A percentile compares a stretch with the other conserved stretches of the same genome.
These are phyloP conservation scores for Drosophila orena DNA, from an alignment of 1,140 invertebrate genomes.

Conservation along the genomic window DNA sequence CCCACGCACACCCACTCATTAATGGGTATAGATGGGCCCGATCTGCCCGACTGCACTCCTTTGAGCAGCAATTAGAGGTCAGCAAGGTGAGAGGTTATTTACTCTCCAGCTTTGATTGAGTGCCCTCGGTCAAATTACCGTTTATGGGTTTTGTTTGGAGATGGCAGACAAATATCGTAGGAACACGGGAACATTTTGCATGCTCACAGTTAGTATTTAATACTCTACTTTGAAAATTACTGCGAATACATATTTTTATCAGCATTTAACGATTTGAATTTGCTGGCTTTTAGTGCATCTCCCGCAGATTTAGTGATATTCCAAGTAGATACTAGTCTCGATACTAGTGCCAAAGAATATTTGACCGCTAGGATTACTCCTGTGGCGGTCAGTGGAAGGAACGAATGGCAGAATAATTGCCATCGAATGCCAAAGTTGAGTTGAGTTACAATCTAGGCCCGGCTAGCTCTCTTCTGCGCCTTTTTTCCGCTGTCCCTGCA, in stretches of 20 bases:
- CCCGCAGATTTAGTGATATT: too few relatives aligned
- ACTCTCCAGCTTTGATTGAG: conserved; percentile 23
- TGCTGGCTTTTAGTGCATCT: too few relatives aligned
- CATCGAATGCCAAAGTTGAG: conserved; percentile 49
- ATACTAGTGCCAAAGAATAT: too few relatives aligned
- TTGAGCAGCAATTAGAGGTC: conserved; percentile 23
- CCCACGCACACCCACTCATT: too few relatives aligned
- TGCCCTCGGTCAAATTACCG: conserved; percentile 2
- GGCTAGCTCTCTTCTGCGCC: too few relatives aligned
- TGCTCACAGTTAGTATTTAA: too few relatives aligned
- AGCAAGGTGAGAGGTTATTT: conserved; percentile 31
- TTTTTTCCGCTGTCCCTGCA: conserved; percentile 24
- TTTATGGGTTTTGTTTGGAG: neutral
- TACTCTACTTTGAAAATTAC: too few relatives aligned
- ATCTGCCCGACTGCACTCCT: conserved; percentile 1
- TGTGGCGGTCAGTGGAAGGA: conserved; percentile 6
- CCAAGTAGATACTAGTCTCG: too few relatives aligned
- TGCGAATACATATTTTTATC: too few relatives aligned
- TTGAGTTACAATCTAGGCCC: conserved; percentile 29
- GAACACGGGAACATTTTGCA: too few relatives aligned
- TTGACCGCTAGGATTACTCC: neutral
- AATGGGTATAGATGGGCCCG: conserved; percentile 12
- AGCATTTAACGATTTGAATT: too few relatives aligned
- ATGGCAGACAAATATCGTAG: neutral
- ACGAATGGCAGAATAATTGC: conserved; percentile 47